Conservation (phyloP, 2,888 invertebrate genomes). For the Tineola bisselliella region DNA sequence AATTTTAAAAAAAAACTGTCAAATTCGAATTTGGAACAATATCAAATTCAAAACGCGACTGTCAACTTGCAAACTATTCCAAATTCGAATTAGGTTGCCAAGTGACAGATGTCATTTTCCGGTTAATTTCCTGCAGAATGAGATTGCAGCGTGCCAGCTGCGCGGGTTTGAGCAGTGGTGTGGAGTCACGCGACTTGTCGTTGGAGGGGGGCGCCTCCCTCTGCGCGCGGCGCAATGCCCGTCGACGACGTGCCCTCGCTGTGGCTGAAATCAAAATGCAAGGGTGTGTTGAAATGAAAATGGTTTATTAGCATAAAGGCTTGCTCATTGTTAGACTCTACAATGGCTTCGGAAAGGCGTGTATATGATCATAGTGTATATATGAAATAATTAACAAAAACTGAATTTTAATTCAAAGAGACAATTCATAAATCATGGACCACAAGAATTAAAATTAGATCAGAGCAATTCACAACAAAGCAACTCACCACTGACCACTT, state of each 20-base stretch:
- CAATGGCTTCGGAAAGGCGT: no score
- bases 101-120: constrained; percentile 77
- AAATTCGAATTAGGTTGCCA: constrained; percentile 67
- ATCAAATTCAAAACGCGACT: neutral
- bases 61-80: neutral
- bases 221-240: constrained; percentile 40
- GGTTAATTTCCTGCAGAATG: constrained; percentile 81
- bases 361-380: no score
- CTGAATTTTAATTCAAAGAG: no score
- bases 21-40: neutral
- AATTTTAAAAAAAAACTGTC: neutral
- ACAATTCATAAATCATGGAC: no score
- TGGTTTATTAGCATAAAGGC: no score
- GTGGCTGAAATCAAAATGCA: constrained; percentile 26
- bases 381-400: no score
- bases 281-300: no score
- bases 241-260: constrained; percentile 38
- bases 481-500: constrained; percentile 43
- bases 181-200: constrained; percentile 39
- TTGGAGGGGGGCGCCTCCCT: constrained; percentile 27
- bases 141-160: constrained; percentile 78
- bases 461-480: no score
- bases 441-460: no score
- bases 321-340: no score
- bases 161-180: constrained; percentile 65